These are phyloP conservation scores for Branchellion lobata DNA, from an alignment of 2,888 invertebrate species.

Conservation along the genomic window DNA sequence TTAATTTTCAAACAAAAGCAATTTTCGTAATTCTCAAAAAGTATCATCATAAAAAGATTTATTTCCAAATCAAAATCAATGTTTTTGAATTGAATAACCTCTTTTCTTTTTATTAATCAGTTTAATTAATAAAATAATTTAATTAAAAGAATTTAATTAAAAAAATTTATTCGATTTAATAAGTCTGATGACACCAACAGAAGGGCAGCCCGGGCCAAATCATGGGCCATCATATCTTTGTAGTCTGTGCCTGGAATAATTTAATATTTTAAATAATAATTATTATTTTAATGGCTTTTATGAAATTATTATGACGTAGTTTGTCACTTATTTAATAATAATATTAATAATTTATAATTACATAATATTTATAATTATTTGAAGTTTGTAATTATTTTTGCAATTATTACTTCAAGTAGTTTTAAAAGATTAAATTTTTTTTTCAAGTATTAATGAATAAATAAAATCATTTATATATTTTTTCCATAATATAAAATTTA, in stretches of 20 bases:
- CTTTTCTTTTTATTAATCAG: too few species aligned
- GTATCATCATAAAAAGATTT: background rate
- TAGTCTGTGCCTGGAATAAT: constrained; percentile 73
- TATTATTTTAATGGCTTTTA: background rate
- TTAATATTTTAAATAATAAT: background rate
- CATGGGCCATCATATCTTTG: constrained; percentile 90
- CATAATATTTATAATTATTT: background rate
- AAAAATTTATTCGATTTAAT: too few species aligned
- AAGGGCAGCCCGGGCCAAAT: constrained; percentile 85
- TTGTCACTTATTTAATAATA: background rate
- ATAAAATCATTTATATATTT: too few species aligned
- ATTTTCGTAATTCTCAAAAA: background rate
- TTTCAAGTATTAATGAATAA: too few species aligned
- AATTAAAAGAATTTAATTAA: too few species aligned
- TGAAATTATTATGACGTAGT: background rate
- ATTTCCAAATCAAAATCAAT: background rate
- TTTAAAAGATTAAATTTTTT: background rate
- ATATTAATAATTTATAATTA: background rate
- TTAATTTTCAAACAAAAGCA: background rate
- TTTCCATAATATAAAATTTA: too few species aligned
- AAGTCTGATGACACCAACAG: constrained; percentile 53
- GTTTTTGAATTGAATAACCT: too few species aligned
- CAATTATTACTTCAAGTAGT: background rate
- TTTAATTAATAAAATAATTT: too few species aligned
- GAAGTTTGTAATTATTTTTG: background rate